Evolutionary conservation across 2,888 invertebrate genomes (phyloP).

Genomic region (Drosophila phalerata): DNA sequence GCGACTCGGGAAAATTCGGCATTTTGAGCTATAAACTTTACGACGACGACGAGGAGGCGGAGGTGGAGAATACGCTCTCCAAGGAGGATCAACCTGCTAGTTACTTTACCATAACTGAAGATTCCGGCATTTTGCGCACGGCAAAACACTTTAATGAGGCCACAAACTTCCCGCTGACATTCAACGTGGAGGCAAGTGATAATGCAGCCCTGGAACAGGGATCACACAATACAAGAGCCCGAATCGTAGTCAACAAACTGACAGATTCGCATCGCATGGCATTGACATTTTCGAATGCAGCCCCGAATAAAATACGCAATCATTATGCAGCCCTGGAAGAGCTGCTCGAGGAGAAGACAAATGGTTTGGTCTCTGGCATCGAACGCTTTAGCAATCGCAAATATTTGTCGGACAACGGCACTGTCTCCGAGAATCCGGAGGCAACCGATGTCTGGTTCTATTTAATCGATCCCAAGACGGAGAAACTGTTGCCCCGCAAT

Average conservation of each 20-base stretch:
- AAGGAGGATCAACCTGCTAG: slow-evolving; percentile 83
- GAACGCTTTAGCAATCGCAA: slow-evolving; percentile 94
- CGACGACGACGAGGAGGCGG: slow-evolving; percentile 84
- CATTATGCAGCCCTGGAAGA: slow-evolving; percentile 86
- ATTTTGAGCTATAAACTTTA: slow-evolving; percentile 89
- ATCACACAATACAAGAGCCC: slow-evolving; percentile 83
- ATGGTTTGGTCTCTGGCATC: slow-evolving; percentile 91
- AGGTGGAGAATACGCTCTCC: slow-evolving; percentile 73
- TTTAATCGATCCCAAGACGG: slow-evolving; percentile 92
- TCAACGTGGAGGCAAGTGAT: slow-evolving; percentile 89
- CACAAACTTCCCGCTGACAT: slow-evolving; percentile 90
- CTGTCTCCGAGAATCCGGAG: slow-evolving; percentile 89
- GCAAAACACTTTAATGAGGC: slow-evolving; percentile 90
- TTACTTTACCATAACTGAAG: slow-evolving; percentile 90
- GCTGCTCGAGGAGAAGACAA: slow-evolving; percentile 86
- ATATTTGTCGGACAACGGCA: slow-evolving; percentile 90
- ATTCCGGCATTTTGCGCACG: slow-evolving; percentile 92
- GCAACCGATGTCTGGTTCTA: slow-evolving; percentile 96
- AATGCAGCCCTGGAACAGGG: slow-evolving; percentile 86
- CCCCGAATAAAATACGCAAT: slow-evolving; percentile 89
- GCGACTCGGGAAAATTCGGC: slow-evolving; percentile 94
- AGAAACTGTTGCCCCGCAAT: slow-evolving; percentile 90
- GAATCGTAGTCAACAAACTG: slow-evolving; percentile 89
- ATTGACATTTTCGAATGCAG: slow-evolving; percentile 90
- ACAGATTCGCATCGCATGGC: slow-evolving; percentile 92